phyloP scores from a whole-genome alignment of 2,797 vertebrate species.

The Clarias laeviceps region DNA sequence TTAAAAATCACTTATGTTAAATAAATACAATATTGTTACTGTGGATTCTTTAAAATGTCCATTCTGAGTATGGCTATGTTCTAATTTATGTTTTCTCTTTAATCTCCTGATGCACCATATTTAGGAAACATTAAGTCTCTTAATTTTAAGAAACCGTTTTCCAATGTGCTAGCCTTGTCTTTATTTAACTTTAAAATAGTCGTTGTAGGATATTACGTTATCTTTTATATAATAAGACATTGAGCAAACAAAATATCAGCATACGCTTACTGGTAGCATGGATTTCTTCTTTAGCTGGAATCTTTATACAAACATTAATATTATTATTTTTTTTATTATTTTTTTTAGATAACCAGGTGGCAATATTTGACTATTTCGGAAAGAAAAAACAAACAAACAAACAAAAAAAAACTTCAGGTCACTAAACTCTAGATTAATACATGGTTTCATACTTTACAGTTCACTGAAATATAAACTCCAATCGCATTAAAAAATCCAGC shows the following conservation, averaged over 20 bases:
- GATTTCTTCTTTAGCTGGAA: neutral
- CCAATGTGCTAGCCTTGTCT: neutral
- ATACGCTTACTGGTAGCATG: neutral
- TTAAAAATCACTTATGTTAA: neutral
- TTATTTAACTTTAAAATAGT: neutral
- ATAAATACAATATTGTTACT: neutral
- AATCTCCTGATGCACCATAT: neutral
- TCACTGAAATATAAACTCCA: neutral
- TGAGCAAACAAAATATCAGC: neutral
- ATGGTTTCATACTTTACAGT: conserved; percentile 2
- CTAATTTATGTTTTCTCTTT: neutral
- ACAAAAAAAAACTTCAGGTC: neutral
- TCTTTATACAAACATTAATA: neutral
- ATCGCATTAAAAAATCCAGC: neutral
- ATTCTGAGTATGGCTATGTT: neutral
- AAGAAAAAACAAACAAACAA: neutral
- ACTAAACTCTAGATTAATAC: neutral
- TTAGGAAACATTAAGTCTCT: neutral
- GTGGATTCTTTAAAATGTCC: neutral
- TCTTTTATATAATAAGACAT: neutral
- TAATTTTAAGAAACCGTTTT: neutral
- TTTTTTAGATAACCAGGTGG: neutral
- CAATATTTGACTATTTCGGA: neutral
- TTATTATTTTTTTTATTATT: too few relatives aligned
- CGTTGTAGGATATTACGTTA: too few relatives aligned